These are phyloP conservation scores for Hypselothyrea guttata DNA, from an alignment of 2,888 invertebrate genomes.

Conservation along the genomic window DNA sequence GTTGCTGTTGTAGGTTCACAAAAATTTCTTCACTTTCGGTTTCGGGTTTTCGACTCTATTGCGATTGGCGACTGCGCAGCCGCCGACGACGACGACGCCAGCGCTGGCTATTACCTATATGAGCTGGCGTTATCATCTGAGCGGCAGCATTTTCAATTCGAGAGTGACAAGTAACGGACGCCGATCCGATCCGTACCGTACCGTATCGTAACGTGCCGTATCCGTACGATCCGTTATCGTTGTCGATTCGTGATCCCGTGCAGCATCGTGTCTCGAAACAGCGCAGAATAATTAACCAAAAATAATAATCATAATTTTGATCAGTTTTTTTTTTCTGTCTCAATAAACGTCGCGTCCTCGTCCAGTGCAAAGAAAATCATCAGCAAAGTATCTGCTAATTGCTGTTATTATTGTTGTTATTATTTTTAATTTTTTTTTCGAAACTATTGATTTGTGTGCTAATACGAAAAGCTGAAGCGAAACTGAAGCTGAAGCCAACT, in stretches of 20 bases:
- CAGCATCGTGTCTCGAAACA: too few species aligned
- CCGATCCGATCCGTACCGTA: conserved; percentile 19
- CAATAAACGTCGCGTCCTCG: conserved; percentile 13
- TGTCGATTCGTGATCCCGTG: not conserved
- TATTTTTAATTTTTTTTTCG: not conserved
- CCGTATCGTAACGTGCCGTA: not conserved
- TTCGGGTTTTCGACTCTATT: conserved; percentile 41
- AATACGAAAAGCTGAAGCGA: not conserved
- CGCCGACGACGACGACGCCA: conserved; percentile 16
- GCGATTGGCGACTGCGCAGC: conserved; percentile 37
- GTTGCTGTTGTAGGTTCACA: conserved; percentile 29
- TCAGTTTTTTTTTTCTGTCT: too few species aligned
- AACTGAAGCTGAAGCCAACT: not conserved
- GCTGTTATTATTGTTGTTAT: not conserved
- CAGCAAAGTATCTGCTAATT: conserved; percentile 5
- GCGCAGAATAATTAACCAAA: too few species aligned
- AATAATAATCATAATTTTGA: too few species aligned
- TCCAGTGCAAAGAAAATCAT: not conserved
- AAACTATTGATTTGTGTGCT: not conserved
- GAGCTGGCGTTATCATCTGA: conserved; percentile 79
- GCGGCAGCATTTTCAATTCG: conserved; percentile 81
- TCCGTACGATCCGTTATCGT: not conserved
- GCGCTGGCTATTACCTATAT: conserved; percentile 74
- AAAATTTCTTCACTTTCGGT: conserved; percentile 74
- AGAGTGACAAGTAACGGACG: conserved; percentile 81